Base-by-base conservation (phyloP, 2,888 invertebrate species). In the Lottia gigantea region DNA sequence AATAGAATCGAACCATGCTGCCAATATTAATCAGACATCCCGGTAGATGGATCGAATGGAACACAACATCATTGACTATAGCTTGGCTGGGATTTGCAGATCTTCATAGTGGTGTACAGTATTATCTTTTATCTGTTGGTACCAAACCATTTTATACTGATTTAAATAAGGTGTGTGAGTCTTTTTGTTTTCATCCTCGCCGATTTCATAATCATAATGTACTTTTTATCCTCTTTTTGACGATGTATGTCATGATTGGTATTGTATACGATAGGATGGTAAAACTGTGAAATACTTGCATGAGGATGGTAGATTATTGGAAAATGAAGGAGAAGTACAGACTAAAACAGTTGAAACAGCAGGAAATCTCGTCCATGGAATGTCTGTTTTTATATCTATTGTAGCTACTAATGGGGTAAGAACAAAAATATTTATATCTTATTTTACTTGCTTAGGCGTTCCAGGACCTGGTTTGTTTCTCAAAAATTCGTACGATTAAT, bases 31-130 rank as follows among this genome's bases (percentile, higher is more conserved):
- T 40, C 14, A 46, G 49, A 31, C 25, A 63, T 55, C 19, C 19
- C 2, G 23, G 23, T 55, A 55, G 23, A 19, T 55, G 55, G 55
- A 55, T 23, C 8, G 14, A 55, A 11, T 55, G 55, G 55, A 12
- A 19, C 14, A 23, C 55, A 12, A 55, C 55, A 14, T 55, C 25
- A 6, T 12, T 75, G 2, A 68, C 46, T 14, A 63, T 79, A 16
- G 74, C 77, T 12, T 79, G 76, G 76, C 47, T 79, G 0, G 78
- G 78, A 2, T 79, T 79, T 67, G 46, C 71, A 25, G 78, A 79
- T 66, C 46, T 72, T 0, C 78, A 79, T 49, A 71, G 75, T 31
- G 73, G 71, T n/a, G 72, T 79, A 19, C 31, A 70, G 3, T 40
- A 69, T 2, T 79, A 79, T 62, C 19, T 19, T 7, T 62, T 77